Percentiles rank a stretch among this genome's conserved stretches.
These are phyloP conservation scores for Chydorus sphaericus DNA, from an alignment of 2,888 invertebrate species.

Conservation along the genomic window DNA sequence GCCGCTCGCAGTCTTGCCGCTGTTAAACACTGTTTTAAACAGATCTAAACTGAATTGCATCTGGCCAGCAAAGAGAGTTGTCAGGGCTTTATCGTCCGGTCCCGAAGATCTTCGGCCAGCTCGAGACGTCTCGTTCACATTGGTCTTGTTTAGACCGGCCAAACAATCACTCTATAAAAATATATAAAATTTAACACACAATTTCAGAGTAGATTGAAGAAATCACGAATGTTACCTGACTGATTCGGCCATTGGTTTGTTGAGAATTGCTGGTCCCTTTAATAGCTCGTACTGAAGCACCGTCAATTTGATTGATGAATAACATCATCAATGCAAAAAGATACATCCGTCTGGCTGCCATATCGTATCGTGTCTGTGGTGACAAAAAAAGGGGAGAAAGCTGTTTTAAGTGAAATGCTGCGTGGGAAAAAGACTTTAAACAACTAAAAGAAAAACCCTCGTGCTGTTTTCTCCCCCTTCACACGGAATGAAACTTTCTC, in stretches of 20 bases:
- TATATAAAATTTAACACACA: background rate
- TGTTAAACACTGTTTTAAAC: slow-evolving; percentile 28
- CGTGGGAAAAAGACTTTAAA: too few species aligned
- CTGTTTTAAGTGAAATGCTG: too few species aligned
- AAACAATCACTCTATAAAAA: background rate
- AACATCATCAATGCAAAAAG: too few species aligned
- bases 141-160: background rate
- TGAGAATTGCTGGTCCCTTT: background rate
- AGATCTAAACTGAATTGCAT: slow-evolving; percentile 54
- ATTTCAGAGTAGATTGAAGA: background rate
- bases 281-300: background rate
- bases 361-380: too few species aligned
- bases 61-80: slow-evolving; percentile 40
- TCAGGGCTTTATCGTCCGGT: slow-evolving; percentile 22
- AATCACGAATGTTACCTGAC: background rate
- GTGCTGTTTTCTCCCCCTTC: too few species aligned
- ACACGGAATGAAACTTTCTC: too few species aligned
- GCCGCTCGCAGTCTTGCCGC: background rate
- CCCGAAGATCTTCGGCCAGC: background rate
- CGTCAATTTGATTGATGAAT: too few species aligned
- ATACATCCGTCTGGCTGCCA: too few species aligned
- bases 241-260: background rate
- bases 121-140: background rate
- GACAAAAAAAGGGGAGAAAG: too few species aligned
- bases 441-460: too few species aligned